A percentile compares a stretch with the other conserved stretches of the same genome.
Conservation (phyloP, 1,140 invertebrate genomes). For the Achroia grisella region DNA sequence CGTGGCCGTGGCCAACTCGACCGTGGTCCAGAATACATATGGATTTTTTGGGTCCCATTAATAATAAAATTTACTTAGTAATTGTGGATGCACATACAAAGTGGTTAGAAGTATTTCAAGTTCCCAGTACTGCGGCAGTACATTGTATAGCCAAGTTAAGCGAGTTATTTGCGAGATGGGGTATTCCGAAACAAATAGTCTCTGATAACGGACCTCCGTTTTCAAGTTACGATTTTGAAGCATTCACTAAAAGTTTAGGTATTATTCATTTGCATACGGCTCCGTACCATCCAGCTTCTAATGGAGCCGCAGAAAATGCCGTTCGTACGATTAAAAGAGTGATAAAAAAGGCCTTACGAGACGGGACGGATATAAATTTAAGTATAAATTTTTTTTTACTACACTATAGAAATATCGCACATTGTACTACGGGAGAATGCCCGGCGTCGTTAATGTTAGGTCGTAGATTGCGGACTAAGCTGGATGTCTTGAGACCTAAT, state of each 20-base stretch:
- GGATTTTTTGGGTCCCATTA: constrained; percentile 8
- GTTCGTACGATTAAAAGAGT: constrained; percentile 2
- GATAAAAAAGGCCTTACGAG: constrained; percentile 1
- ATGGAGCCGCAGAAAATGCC: constrained; percentile 1
- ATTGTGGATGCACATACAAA: constrained; percentile 8
- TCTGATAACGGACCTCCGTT: constrained; percentile 46
- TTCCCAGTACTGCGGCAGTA: constrained; percentile 4
- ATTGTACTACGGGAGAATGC: background rate
- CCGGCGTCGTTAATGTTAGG: constrained; percentile 1
- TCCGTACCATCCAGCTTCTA: constrained; percentile 2
- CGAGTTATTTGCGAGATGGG: constrained; percentile 26
- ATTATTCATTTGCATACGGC: background rate
- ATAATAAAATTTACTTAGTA: constrained; percentile 4
- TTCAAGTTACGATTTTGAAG: constrained; percentile 7
- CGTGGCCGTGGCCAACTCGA: background rate
- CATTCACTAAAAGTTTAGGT: constrained; percentile 5
- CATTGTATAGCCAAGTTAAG: constrained; percentile 22
- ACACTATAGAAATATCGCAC: background rate
- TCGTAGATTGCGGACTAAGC: background rate
- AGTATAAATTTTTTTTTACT: background rate
- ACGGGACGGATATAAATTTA: background rate
- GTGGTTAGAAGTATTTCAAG: constrained; percentile 12
- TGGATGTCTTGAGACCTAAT: background rate
- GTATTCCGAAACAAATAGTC: constrained; percentile 34
- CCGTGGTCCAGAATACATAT: background rate